Evolutionary conservation across 2,113 vertebrate species (phyloP), one percentile per base, ranked within the genome.

Genomic region (Myrmecophaga tridactyla): DNA sequence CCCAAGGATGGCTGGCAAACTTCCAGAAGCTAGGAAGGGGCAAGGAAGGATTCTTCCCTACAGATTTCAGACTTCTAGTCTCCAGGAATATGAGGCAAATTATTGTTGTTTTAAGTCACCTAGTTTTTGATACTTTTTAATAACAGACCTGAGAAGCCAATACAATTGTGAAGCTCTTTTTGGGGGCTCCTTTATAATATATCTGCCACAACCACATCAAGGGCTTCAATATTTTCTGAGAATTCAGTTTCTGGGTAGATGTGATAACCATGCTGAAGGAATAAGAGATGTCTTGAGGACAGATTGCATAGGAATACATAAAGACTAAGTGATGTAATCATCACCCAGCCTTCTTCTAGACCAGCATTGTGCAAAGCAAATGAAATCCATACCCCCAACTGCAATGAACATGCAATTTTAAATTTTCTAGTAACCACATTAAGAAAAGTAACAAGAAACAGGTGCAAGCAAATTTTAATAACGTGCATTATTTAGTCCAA

Each of bases 161-260:
- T 5, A 12, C 5, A 27, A 65, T 27, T 10, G 2, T 8, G 21
- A 46, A 36, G n/a, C 8, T 85, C 23, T 85, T 70, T 15, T 80
- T 25, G 48, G 5, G 36, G 67, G 34, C 9, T 0, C 3, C 5
- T 34, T 51, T 48, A 20, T 39, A 56, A 65, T 34, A 39, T 15
- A 25, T 34, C 20, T 41, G n/a, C 23, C 12, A 69, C 4, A 67
- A 48, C 3, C 25, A 39, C 34, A 29, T 8, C 21, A n/a, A 60
- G 41, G 3, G 39, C 69, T 83, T 1, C 17, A 34, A 1, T 2
- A 6, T 1, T 51, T n/a, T 2, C n/a, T 18, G 18, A 18, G 41
- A 56, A 48, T 39, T 39, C 14, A 46, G 36, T 48, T 46, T 67
- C 46, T 63, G n/a, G 51, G 4, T 34, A 82, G 36, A 31, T 9